phyloP scores from a whole-genome alignment of 2,888 invertebrate species.

The Pristionchus entomophagus region DNA sequence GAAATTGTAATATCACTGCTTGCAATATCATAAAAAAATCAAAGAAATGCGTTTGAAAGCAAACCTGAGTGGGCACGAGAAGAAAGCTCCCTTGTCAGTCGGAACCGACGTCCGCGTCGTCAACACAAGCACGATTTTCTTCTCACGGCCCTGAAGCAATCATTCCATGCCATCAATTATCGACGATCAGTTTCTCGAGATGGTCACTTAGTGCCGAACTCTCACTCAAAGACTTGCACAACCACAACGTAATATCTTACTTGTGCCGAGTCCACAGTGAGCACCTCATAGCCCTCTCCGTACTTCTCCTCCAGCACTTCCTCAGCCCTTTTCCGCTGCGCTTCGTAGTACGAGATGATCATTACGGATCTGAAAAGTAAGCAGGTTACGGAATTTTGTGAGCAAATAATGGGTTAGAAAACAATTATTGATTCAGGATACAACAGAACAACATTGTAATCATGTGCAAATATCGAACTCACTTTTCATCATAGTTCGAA shows the following conservation, averaged over 20 bases:
- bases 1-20: background rate
- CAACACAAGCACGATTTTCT: background rate
- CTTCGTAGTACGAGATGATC: constrained; percentile 18
- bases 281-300: background rate
- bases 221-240: no score
- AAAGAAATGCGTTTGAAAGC: background rate
- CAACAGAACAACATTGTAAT: no score
- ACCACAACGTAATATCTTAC: background rate
- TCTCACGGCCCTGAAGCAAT: constrained; percentile 24
- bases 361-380: background rate
- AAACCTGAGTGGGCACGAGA: background rate
- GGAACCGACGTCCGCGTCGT: background rate
- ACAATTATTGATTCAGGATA: no score
- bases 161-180: no score
- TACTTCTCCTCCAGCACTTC: background rate
- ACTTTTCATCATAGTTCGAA: no score
- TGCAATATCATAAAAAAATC: background rate
- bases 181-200: background rate
- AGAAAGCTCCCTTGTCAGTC: background rate
- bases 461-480: no score
- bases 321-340: background rate
- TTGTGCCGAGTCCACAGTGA: constrained; percentile 15
- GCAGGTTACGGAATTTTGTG: background rate
- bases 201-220: background rate
- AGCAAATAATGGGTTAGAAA: no score